Base-by-base conservation (phyloP, 1,140 invertebrate species). In the Coenobita brevimanus region DNA sequence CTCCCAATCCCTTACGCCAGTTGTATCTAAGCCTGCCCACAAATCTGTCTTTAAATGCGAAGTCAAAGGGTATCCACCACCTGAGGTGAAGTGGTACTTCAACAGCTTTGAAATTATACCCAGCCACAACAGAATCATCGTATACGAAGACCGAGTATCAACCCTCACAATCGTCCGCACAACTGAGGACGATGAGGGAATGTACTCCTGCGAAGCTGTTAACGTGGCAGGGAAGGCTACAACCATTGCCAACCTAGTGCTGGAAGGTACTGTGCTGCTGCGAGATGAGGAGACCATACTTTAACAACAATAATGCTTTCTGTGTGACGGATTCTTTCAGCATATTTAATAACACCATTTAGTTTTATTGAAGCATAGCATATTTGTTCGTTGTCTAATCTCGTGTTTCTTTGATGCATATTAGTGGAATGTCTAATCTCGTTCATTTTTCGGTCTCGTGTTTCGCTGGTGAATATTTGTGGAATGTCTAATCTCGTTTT, bases 171-270 rank as follows among this genome's bases (percentile, higher is more conserved):
- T 97, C 87, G 92, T 92, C 27, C 93, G 94, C 69, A 94, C 95
- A 1, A 93, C 94, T 62, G 93, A 94, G 64, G 94, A 95, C 90
- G 96, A 97, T 92, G 94, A 95, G 86, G 97, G 96, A 36, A 94
- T 96, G 88, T 97, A 97, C 92, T 95, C 95, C 13, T 97, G 96
- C 92, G 95, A 94, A 92, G 96, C 96, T 8, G 94, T 94, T 38
- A 97, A 97, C 92, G 92, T 94, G 17, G 95, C 95, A 88, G 97
- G 97, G 50, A 95, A 96, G 85, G 96, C 95, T n/a, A 95, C 95
- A 30, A 96, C 96, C 38, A 95, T 95, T 60, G 95, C 95, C 27
- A 95, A 95, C 92, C 93, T 97, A 79, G 82, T 81, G 54, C 71
- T 91, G 43, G 81, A 89, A 91, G 90, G 90, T 91, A 91, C 57